Conservation (phyloP, 2,113 vertebrate genomes). For the Bos indicus region DNA sequence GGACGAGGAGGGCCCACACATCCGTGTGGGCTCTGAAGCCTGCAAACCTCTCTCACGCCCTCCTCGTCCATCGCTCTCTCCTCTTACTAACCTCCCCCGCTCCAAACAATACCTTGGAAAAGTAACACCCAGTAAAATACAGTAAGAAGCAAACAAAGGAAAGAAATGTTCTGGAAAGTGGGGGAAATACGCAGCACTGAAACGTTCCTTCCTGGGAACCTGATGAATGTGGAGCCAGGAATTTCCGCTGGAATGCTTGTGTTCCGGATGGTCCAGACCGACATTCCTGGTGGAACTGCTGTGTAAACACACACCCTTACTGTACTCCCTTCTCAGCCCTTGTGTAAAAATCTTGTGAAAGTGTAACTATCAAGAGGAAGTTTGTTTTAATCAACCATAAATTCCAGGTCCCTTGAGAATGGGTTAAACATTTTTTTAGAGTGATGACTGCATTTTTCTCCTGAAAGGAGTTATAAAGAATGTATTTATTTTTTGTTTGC, state of each 20-base stretch:
- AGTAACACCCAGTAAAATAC: not conserved
- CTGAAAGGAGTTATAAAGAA: not conserved
- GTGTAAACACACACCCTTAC: not conserved
- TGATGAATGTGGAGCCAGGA: not conserved
- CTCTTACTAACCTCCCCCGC: accelerated
- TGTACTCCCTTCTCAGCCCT: not conserved
- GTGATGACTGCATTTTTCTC: not conserved
- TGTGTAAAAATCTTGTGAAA: not conserved
- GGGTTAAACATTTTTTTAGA: not conserved
- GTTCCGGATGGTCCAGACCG: not conserved
- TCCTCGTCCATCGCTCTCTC: not conserved
- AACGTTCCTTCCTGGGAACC: accelerated
- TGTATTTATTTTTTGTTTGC: not conserved
- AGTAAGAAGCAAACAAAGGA: not conserved
- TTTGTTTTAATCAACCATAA: not conserved
- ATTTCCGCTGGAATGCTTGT: not conserved
- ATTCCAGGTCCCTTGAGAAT: not conserved
- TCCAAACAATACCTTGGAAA: not conserved
- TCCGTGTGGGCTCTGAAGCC: accelerated
- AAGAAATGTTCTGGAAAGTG: not conserved
- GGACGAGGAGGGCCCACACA: accelerated
- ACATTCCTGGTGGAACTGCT: not conserved
- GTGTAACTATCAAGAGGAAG: not conserved
- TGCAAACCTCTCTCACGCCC: not conserved
- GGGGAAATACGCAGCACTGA: not conserved